Conservation (phyloP, 64 coral and sea anemone genomes). For the Actinia equina region DNA sequence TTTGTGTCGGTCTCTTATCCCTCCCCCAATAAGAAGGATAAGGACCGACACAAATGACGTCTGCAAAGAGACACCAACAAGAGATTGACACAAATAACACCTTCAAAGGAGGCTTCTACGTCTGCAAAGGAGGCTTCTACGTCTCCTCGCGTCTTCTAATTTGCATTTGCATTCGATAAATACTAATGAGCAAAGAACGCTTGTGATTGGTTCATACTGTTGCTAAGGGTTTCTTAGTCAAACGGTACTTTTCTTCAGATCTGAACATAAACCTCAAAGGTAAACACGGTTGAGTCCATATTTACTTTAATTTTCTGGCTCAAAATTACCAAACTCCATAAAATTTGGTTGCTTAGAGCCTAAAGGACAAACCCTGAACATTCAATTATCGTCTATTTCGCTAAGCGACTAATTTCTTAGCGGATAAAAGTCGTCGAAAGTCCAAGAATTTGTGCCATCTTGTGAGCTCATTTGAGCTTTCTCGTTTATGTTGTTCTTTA, state of each 20-base stretch:
- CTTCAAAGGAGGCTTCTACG: background rate
- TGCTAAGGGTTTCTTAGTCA: background rate
- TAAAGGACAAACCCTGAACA: background rate
- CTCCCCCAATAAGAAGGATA: too few species aligned
- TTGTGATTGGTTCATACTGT: background rate
- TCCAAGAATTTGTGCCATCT: background rate
- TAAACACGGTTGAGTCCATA: background rate
- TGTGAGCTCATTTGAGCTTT: background rate
- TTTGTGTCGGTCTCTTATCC: too few species aligned
- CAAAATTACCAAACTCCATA: constrained; percentile 4
- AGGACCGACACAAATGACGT: too few species aligned
- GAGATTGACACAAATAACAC: too few species aligned
- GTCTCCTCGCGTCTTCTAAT: background rate
- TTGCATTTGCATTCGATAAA: background rate
- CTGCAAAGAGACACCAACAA: too few species aligned
- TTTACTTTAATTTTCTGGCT: constrained; percentile 1
- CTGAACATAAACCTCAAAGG: background rate
- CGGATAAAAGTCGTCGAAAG: background rate
- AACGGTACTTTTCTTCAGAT: background rate
- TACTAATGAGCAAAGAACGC: background rate
- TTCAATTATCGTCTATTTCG: background rate
- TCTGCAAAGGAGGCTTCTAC: background rate
- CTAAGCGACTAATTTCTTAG: background rate
- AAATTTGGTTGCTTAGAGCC: background rate
- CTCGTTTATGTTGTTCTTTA: background rate